phyloP scores from a whole-genome alignment of 2,888 invertebrate species.

The Thymelicus lineola region DNA sequence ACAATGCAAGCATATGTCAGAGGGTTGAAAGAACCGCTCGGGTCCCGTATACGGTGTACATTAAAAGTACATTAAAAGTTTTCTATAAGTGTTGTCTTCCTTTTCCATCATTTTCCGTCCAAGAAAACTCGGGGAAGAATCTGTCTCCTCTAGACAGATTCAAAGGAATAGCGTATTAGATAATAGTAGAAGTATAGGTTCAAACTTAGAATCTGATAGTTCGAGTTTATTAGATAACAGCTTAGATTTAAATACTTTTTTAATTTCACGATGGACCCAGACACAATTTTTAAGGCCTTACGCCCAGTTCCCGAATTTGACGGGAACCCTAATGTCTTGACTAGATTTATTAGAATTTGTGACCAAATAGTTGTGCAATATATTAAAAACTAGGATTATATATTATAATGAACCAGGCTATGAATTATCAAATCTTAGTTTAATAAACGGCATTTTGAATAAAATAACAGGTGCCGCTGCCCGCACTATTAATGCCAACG shows the following conservation, averaged over 20 bases:
- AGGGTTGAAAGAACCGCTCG: slow-evolving; percentile 42
- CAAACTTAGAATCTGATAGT: slow-evolving; percentile 18
- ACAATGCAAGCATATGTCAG: slow-evolving; percentile 40
- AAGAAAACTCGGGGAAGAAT: slow-evolving; percentile 19
- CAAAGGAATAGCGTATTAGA: slow-evolving; percentile 12
- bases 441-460: slow-evolving; percentile 46
- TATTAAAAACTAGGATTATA: no score
- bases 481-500: slow-evolving; percentile 42
- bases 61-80: no score
- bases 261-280: slow-evolving; percentile 5
- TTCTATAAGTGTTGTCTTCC: no score
- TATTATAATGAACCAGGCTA: slow-evolving; percentile 28
- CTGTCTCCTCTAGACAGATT: slow-evolving; percentile 30
- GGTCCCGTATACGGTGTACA: no score
- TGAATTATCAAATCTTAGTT: slow-evolving; percentile 36
- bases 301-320: slow-evolving; percentile 81
- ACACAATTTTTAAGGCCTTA: slow-evolving; percentile 35
- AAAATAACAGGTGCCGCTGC: slow-evolving; percentile 45
- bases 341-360: slow-evolving; percentile 46
- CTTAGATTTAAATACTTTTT: not conserved
- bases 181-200: slow-evolving; percentile 19
- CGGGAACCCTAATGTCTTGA: slow-evolving; percentile 54
- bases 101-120: slow-evolving; percentile 27
- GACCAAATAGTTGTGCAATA: slow-evolving; percentile 41
- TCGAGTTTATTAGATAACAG: slow-evolving; percentile 3